A percentile compares a stretch with the other conserved stretches of the same genome.
phyloP scores from a whole-genome alignment of 2,888 invertebrate species.

The Harpagoxenus sublaevis region DNA sequence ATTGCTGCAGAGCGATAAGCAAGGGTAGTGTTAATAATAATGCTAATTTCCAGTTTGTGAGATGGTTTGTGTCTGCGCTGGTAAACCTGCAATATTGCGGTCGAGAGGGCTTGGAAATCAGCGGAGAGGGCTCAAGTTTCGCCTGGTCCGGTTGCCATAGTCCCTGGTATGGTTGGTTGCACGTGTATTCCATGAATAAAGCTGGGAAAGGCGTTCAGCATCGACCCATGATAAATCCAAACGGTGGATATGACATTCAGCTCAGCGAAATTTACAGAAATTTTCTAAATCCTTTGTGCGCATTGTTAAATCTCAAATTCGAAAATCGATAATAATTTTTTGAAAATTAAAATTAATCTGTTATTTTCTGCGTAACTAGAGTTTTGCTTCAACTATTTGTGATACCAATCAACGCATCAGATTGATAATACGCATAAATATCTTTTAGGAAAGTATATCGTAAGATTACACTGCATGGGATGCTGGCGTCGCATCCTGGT shows the following conservation, averaged over 20 bases:
- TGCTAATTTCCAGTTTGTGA: constrained; percentile 79
- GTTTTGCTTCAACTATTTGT: background rate
- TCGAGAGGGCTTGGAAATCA: constrained; percentile 81
- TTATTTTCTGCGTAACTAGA: background rate
- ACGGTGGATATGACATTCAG: constrained; percentile 75
- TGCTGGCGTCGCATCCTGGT: constrained; percentile 86
- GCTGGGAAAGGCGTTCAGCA: constrained; percentile 84
- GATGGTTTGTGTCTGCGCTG: constrained; percentile 84
- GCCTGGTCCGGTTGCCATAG: constrained; percentile 79
- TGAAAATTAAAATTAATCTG: background rate
- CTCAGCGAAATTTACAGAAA: background rate
- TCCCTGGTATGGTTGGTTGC: constrained; percentile 86
- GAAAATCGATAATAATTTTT: background rate
- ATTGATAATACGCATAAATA: background rate
- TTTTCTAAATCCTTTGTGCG: background rate
- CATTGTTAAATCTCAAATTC: background rate
- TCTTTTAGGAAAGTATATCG: constrained; percentile 86
- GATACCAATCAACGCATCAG: background rate
- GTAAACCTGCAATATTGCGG: constrained; percentile 85
- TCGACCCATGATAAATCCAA: constrained; percentile 83
- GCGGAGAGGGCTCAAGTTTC: constrained; percentile 76
- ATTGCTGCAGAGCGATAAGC: background rate
- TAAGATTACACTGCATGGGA: constrained; percentile 87
- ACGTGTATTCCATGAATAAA: constrained; percentile 86
- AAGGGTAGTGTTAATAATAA: background rate